phyloP scores from a whole-genome alignment of 2,113 vertebrate species.

The Salvelinus alpinus region DNA sequence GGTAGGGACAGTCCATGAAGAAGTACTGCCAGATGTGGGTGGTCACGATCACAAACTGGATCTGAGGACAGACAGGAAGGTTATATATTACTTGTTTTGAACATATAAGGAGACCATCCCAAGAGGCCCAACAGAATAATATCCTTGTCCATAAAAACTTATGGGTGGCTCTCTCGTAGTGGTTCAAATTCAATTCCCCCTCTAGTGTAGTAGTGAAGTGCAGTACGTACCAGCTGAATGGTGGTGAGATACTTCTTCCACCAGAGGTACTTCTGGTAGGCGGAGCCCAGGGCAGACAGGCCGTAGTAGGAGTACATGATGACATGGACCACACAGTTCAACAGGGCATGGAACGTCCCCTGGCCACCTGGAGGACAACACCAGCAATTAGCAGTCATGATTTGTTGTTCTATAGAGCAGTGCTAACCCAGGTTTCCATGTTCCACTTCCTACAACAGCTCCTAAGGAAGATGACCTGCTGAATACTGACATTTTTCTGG shows the following conservation, averaged over 20 bases:
- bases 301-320: slow-evolving; percentile 97
- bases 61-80: slow-evolving; percentile 67
- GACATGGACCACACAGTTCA: slow-evolving; percentile 91
- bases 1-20: slow-evolving; percentile 89
- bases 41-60: slow-evolving; percentile 89
- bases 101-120: not conserved
- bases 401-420: not conserved
- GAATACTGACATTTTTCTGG: too few relatives aligned
- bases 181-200: too few relatives aligned
- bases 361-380: slow-evolving; percentile 79
- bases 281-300: slow-evolving; percentile 88
- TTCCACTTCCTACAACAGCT: too few relatives aligned
- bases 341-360: slow-evolving; percentile 94
- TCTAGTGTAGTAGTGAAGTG: not conserved
- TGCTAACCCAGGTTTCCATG: not conserved
- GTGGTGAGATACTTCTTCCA: slow-evolving; percentile 97
- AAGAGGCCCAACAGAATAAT: not conserved
- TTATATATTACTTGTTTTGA: not conserved
- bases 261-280: slow-evolving; percentile 91
- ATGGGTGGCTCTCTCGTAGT: too few relatives aligned
- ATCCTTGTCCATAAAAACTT: too few relatives aligned
- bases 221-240: slow-evolving; percentile 88
- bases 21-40: slow-evolving; percentile 90
- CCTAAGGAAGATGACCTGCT: too few relatives aligned
- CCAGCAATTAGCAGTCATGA: not conserved